Conservation (phyloP, 2,113 vertebrate genomes). For the Apteryx mantelli region DNA sequence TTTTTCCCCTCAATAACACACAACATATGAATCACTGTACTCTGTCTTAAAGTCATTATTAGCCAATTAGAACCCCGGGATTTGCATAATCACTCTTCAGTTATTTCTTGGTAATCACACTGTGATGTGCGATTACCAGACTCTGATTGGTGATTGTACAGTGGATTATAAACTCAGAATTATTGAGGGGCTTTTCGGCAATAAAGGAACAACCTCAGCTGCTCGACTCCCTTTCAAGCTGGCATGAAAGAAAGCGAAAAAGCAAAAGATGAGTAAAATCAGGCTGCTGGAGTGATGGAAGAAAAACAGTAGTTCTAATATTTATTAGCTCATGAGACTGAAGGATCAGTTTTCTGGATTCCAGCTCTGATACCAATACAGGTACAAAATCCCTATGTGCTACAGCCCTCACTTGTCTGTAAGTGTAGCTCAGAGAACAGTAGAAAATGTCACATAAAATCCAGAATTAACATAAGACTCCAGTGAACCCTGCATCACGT, state of each 20-base stretch:
- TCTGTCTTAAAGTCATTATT: conserved; percentile 64
- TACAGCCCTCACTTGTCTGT: background rate
- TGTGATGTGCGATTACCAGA: conserved; percentile 20
- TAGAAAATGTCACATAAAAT: background rate
- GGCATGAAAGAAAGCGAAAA: background rate
- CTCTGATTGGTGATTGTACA: background rate
- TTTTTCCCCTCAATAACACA: conserved; percentile 45
- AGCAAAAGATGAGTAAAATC: conserved; percentile 11
- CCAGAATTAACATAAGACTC: background rate
- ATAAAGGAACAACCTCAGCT: conserved; percentile 7
- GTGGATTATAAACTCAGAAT: conserved; percentile 37
- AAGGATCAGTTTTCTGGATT: background rate
- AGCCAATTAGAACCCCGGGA: conserved; percentile 60
- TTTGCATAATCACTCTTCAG: conserved; percentile 64
- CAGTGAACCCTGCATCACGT: background rate
- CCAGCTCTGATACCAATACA: background rate
- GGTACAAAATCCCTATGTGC: background rate
- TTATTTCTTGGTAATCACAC: conserved; percentile 53
- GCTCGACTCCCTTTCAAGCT: background rate
- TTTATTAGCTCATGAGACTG: background rate
- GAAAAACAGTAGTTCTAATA: background rate
- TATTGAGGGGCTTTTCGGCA: conserved; percentile 15
- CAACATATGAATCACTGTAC: conserved; percentile 52
- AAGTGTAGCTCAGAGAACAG: background rate
- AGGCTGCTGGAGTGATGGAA: background rate